Evolutionary conservation across 2,888 invertebrate genomes (phyloP), one percentile per base, ranked within the genome.

Genomic region (Hipparchia semele): DNA sequence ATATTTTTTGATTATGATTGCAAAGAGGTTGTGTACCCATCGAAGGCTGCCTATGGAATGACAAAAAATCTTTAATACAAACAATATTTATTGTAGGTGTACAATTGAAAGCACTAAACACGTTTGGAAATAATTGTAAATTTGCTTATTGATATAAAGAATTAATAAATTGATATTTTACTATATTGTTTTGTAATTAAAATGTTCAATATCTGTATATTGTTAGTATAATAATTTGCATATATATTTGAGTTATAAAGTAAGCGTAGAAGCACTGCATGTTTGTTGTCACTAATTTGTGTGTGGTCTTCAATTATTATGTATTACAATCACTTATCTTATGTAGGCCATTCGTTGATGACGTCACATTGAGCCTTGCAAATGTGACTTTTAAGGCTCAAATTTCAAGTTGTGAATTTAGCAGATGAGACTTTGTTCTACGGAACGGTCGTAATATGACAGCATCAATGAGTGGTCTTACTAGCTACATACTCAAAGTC

Each of bases 231-330:
- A 60, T 60, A 65, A 33, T 58, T 70, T 67, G 46, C 60, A 23
- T 73, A 71, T 71, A 33, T 45, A 70, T 62, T 69, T 72, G 23
- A 65, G 12, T 49, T 66, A 39, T 54, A 64, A 45, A n/a, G 9
- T 62, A 64, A 49, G 58, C 60, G 64, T 76, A 70, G 72, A 73
- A 76, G 80, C 81, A 81, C 79, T 82, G 82, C 82, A 82, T 82
- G 82, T 73, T 77, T 77, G 78, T 78, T 81, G 76, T 80, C 76
- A 80, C 80, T 83, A 81, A 82, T 81, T 78, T 86, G 86, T 89
- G 87, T 88, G 90, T 90, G 90, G 83, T 85, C 88, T 89, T 90
- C 86, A 78, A 79, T 79, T 39, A 39, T 39, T 5, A 39, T 23
- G 10, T 33, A 70, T 49, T 53, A 69, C 12, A 33, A 56, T 56